Percentiles rank a stretch among this genome's conserved stretches.
Conservation (phyloP, 2,888 invertebrate species). For the Drosophila demipolita region DNA sequence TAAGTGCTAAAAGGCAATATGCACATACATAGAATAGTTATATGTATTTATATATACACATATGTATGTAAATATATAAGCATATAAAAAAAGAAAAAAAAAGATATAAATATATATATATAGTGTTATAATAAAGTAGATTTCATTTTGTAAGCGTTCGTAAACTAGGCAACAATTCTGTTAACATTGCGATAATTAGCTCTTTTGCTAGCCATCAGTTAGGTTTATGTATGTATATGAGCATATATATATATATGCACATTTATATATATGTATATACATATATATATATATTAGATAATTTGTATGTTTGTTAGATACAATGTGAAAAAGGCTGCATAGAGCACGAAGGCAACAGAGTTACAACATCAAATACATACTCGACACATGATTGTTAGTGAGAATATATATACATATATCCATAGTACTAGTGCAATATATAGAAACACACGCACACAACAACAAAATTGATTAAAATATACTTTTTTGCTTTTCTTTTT, state of each 20-base stretch:
- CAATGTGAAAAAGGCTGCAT: slow-evolving; percentile 76
- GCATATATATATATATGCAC: slow-evolving; percentile 28
- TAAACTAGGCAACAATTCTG: slow-evolving; percentile 51
- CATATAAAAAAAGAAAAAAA: slow-evolving; percentile 5
- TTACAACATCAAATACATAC: slow-evolving; percentile 75
- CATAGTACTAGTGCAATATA: slow-evolving; percentile 19
- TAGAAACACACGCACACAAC: slow-evolving; percentile 10
- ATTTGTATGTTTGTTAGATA: slow-evolving; percentile 63
- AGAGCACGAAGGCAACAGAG: slow-evolving; percentile 81
- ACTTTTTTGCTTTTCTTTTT: slow-evolving; percentile 3
- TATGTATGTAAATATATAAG: slow-evolving; percentile 9
- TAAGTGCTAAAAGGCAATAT: slow-evolving; percentile 24
- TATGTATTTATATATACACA: slow-evolving; percentile 8
- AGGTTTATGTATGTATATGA: slow-evolving; percentile 16
- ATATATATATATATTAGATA: slow-evolving; percentile 23
- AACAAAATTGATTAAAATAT: slow-evolving; percentile 40
- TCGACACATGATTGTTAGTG: slow-evolving; percentile 35
- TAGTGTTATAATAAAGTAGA: slow-evolving; percentile 48
- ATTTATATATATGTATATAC: background rate
- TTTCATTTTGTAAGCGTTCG: slow-evolving; percentile 32
- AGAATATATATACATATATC: slow-evolving; percentile 6
- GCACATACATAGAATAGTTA: slow-evolving; percentile 16
- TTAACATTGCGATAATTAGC: slow-evolving; percentile 51
- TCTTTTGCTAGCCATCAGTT: slow-evolving; percentile 27
- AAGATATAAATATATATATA: slow-evolving; percentile 9